These are phyloP conservation scores for Poicephalus meyeri DNA, from an alignment of 2,113 vertebrate genomes.

Conservation along the genomic window DNA sequence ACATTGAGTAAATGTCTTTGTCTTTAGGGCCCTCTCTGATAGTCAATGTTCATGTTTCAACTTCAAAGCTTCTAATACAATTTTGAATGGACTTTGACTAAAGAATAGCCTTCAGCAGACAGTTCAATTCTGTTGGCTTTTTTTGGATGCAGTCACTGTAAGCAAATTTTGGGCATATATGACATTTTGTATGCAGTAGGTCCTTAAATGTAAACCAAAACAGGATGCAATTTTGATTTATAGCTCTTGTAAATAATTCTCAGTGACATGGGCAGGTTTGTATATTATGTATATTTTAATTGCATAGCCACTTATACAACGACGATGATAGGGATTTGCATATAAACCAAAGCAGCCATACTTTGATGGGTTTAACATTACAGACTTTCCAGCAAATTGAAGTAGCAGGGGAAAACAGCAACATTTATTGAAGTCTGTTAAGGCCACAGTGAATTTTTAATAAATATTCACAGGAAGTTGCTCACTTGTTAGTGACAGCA, in stretches of 20 bases:
- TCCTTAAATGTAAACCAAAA: background rate
- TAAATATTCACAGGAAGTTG: background rate
- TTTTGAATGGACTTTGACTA: slow-evolving; percentile 40
- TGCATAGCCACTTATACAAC: slow-evolving; percentile 27
- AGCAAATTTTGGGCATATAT: slow-evolving; percentile 6
- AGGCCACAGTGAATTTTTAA: background rate
- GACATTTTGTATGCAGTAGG: slow-evolving; percentile 10
- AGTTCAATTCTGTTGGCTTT: background rate
- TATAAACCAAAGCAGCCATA: background rate
- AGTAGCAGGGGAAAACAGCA: background rate
- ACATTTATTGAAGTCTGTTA: background rate
- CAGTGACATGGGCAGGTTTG: background rate
- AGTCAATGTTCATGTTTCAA: background rate
- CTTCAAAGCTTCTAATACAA: slow-evolving; percentile 38
- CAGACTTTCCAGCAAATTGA: background rate
- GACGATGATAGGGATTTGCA: background rate
- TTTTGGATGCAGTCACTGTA: background rate
- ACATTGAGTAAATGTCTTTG: slow-evolving; percentile 28
- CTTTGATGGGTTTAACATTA: background rate
- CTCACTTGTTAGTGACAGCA: background rate
- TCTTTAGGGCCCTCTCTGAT: slow-evolving; percentile 21
- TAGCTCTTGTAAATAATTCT: background rate
- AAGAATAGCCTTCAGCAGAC: slow-evolving; percentile 44
- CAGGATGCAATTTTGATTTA: slow-evolving; percentile 9
- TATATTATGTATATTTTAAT: background rate